Percentiles rank a stretch among this genome's conserved stretches.
phyloP scores from a whole-genome alignment of 2,113 vertebrate genomes.

The Chaetops frenatus region DNA sequence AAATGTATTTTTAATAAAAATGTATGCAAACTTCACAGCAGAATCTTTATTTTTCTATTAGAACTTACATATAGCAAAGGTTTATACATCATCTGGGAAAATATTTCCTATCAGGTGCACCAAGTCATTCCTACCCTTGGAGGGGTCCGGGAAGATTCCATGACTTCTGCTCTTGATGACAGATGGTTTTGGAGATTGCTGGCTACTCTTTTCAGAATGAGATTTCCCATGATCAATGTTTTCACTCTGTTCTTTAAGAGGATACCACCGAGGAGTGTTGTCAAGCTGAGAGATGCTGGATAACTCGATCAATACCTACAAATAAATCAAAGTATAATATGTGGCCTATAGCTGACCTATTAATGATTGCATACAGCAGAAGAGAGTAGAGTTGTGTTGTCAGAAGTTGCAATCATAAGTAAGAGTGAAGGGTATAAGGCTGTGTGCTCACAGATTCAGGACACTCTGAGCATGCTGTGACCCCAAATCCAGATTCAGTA shows the following conservation, averaged over 20 bases:
- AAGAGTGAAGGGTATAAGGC: not conserved
- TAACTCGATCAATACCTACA: conserved; percentile 92
- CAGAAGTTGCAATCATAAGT: not conserved
- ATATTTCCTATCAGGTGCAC: conserved; percentile 1
- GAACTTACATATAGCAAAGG: not conserved
- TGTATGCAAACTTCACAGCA: not conserved
- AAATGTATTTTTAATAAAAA: not conserved
- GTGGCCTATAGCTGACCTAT: not conserved
- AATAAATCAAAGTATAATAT: not conserved
- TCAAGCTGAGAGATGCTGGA: conserved; percentile 88
- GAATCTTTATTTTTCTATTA: not conserved
- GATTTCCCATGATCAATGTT: conserved; percentile 86
- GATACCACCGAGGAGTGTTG: conserved; percentile 92
- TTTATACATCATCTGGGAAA: not conserved
- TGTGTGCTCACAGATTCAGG: not conserved
- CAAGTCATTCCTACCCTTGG: conserved; percentile 84
- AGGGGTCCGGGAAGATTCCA: conserved; percentile 94
- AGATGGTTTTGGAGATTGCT: conserved; percentile 89
- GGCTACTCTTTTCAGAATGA: conserved; percentile 81
- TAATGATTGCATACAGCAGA: not conserved
- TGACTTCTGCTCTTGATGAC: conserved; percentile 99
- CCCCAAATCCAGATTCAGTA: not conserved
- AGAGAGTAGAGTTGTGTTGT: not conserved
- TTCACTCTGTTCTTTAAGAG: conserved; percentile 92
- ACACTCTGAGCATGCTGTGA: not conserved